These are phyloP conservation scores for Euzophera pinguis DNA, from an alignment of 2,888 invertebrate genomes.

Conservation along the genomic window DNA sequence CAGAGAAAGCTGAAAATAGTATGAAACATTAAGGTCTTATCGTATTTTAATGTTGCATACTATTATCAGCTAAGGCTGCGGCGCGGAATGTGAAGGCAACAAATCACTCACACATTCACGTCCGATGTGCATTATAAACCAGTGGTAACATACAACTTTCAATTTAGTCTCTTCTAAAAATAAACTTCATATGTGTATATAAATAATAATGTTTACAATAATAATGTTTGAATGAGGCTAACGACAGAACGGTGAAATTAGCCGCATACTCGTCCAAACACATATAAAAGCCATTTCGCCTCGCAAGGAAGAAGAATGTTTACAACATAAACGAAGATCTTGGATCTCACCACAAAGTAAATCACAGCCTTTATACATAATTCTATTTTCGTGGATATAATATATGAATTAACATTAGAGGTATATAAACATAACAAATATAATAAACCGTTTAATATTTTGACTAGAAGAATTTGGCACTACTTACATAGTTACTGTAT, in stretches of 20 bases:
- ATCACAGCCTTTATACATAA: constrained; percentile 73
- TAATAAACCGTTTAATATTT: constrained; percentile 30
- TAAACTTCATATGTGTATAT: not conserved
- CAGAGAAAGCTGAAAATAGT: too few species aligned
- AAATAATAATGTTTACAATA: constrained; percentile 20
- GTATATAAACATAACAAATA: constrained; percentile 29
- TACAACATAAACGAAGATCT: constrained; percentile 45
- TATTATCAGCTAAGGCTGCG: too few species aligned
- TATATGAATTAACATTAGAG: constrained; percentile 17
- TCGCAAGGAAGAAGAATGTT: constrained; percentile 11
- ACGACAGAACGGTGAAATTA: too few species aligned
- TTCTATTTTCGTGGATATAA: constrained; percentile 29
- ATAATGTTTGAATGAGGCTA: too few species aligned
- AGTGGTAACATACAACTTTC: not conserved
- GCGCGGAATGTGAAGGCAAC: too few species aligned
- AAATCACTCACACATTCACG: too few species aligned
- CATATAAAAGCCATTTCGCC: too few species aligned
- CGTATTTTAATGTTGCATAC: too few species aligned
- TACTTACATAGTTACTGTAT: constrained; percentile 34
- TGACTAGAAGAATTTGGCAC: constrained; percentile 52
- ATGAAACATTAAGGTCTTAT: too few species aligned
- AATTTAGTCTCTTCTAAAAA: not conserved
- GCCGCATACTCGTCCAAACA: too few species aligned
- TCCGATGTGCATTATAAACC: too few species aligned
- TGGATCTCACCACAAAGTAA: constrained; percentile 63